Percentiles rank a stretch among this genome's conserved stretches.
Conservation (phyloP, 1,140 invertebrate species). For the Brachionus angularis region DNA sequence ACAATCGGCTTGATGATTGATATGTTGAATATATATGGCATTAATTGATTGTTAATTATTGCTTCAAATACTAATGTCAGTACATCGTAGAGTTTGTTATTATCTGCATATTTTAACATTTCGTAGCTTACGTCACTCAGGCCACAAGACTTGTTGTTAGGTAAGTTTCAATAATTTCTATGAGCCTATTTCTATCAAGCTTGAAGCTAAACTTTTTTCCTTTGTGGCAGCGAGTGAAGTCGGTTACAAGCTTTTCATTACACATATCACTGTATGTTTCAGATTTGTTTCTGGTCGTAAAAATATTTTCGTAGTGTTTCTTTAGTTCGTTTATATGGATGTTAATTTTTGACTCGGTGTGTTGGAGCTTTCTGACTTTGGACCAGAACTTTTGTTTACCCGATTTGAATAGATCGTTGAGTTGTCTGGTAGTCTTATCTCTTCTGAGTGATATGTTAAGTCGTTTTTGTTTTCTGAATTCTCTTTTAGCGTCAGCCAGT, state of each 20-base stretch:
- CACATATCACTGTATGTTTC: too few species aligned
- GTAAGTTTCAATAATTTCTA: neutral
- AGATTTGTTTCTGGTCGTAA: too few species aligned
- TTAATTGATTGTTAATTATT: slow-evolving; percentile 10
- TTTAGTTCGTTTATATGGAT: neutral
- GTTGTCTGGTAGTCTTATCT: neutral
- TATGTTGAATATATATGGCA: slow-evolving; percentile 11
- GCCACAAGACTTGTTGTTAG: neutral
- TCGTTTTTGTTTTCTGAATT: neutral
- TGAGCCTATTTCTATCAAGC: neutral
- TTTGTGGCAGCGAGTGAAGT: too few species aligned
- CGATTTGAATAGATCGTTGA: neutral
- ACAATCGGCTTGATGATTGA: slow-evolving; percentile 10
- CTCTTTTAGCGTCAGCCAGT: neutral
- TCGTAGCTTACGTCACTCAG: neutral
- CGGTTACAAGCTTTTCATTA: too few species aligned
- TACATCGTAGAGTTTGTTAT: neutral
- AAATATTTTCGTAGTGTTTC: neutral
- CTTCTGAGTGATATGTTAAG: neutral
- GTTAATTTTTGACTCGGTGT: neutral
- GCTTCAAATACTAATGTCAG: neutral
- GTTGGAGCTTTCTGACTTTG: neutral
- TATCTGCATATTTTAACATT: slow-evolving; percentile 1
- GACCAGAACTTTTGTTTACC: neutral
- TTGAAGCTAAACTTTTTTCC: neutral